Evolutionary conservation across 2,888 invertebrate species (phyloP).

Genomic region (Conops quadrifasciatus): DNA sequence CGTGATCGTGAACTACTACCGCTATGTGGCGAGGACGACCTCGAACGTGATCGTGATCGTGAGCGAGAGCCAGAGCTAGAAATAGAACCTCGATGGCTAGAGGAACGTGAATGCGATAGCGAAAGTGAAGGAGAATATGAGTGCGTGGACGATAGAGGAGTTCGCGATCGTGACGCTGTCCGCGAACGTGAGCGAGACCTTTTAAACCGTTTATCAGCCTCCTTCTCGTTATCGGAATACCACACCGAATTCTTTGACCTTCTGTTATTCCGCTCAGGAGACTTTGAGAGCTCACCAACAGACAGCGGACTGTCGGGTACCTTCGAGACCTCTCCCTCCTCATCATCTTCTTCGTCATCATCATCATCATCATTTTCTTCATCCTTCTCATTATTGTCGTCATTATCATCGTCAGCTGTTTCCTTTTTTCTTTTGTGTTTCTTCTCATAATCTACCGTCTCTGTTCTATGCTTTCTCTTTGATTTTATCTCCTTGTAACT

Average conservation of each 20-base stretch:
- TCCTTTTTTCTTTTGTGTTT: constrained; percentile 36
- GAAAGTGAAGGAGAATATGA: constrained; percentile 47
- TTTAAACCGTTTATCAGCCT: constrained; percentile 9
- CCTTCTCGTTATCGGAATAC: constrained; percentile 41
- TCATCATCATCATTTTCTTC: constrained; percentile 47
- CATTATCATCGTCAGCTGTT: constrained; percentile 32
- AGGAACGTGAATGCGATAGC: constrained; percentile 44
- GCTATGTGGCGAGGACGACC: constrained; percentile 38
- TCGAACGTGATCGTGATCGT: constrained; percentile 42
- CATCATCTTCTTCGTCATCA: constrained; percentile 50
- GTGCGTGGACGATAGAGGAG: constrained; percentile 9
- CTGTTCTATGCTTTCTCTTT: constrained; percentile 43
- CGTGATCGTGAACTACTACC: constrained; percentile 32
- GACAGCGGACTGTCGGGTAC: constrained; percentile 68
- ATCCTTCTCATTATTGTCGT: constrained; percentile 31
- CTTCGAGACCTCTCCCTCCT: constrained; percentile 64
- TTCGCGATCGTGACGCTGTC: constrained; percentile 50
- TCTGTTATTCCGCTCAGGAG: constrained; percentile 50
- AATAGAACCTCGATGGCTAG: constrained; percentile 27
- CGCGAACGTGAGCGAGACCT: constrained; percentile 40
- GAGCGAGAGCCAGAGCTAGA: constrained; percentile 33
- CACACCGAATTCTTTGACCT: constrained; percentile 39
- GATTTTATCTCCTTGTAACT: constrained; percentile 48
- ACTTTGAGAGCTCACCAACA: constrained; percentile 67
- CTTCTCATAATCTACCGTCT: neutral